phyloP scores from a whole-genome alignment of 2,888 invertebrate genomes.

The Euspilapteryx auroguttella region DNA sequence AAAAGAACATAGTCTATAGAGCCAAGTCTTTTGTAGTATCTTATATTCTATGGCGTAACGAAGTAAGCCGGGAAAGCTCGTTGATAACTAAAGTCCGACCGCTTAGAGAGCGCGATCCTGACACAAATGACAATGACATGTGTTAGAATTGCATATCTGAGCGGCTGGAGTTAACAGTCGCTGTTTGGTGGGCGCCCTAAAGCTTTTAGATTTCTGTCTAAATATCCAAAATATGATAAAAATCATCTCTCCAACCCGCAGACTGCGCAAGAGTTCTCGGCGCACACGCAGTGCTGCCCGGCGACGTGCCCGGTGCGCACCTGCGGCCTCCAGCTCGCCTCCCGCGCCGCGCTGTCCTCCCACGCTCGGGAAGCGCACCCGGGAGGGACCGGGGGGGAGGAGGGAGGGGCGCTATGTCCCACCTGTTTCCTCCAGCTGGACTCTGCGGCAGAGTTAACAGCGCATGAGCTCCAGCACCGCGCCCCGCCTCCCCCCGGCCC shows the following conservation, averaged over 20 bases:
- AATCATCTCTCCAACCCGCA: no score
- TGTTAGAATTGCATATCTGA: no score
- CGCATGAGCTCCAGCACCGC: conserved; percentile 30
- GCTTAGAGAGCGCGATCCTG: no score
- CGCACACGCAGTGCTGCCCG: conserved; percentile 12
- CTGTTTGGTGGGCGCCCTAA: not conserved
- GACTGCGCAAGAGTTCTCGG: conserved; percentile 15
- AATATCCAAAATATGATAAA: no score
- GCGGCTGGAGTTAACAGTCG: no score
- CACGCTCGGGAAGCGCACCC: conserved; percentile 10
- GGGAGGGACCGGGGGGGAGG: conserved; percentile 6
- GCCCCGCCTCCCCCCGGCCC: conserved; percentile 33
- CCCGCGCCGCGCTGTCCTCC: conserved; percentile 3
- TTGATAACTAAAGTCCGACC: no score
- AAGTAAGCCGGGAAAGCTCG: no score
- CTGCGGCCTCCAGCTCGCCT: conserved; percentile 1
- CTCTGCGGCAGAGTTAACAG: conserved; percentile 16
- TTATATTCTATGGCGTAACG: no score
- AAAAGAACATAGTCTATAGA: no score
- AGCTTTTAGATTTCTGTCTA: not conserved
- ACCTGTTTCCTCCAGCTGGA: conserved; percentile 3
- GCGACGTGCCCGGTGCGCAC: conserved; percentile 4
- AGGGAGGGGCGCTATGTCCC: conserved; percentile 15
- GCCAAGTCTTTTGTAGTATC: no score
- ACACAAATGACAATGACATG: no score